Evolutionary conservation across 1,140 invertebrate genomes (phyloP), one percentile per base, ranked within the genome.

Genomic region (Coboldia fuscipes): DNA sequence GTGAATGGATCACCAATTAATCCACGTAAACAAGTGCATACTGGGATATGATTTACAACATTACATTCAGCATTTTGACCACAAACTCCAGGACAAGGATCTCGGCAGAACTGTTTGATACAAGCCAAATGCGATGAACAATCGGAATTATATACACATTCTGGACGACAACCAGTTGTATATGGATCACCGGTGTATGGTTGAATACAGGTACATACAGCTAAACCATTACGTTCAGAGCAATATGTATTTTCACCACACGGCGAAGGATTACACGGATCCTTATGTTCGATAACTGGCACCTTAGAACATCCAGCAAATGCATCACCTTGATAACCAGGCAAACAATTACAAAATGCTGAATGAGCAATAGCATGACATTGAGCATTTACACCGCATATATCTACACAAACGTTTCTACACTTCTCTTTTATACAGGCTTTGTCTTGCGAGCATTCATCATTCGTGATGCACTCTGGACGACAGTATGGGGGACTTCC

Each of bases 11-110:
- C 76, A 4, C 83, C 83, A 30, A 70, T 66, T 42, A 70, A 73
- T 22, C 75, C 78, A 38, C 63, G 66, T 3, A 71, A 50, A 42
- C 84, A 88, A 27, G 68, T 70, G 48, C 83, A 88, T 4, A 73
- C 65, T 2, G 83, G 78, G 37, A 84, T 60, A 46, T 88, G 83
- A 47, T 82, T 77, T 1, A 78, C 66, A 0, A 85, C 77, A 40
- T 63, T 65, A 45, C 82, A 88, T 40, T 75, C 62, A 2, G 81
- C 77, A 48, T 79, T 77, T 0, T 62, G 44, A 17, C 83, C 83
- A 51, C 84, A 89, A 12, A 80, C 68, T 12, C 80, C 79, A n/a
- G 68, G 64, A 48, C 84, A 89, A 15, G 83, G 83, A 60, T 88
- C 72, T 42, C 75, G 60, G 48, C 84, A 89, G 46, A 81, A 72